phyloP scores from a whole-genome alignment of 2,797 vertebrate genomes.

The Anolis apletophallus region DNA sequence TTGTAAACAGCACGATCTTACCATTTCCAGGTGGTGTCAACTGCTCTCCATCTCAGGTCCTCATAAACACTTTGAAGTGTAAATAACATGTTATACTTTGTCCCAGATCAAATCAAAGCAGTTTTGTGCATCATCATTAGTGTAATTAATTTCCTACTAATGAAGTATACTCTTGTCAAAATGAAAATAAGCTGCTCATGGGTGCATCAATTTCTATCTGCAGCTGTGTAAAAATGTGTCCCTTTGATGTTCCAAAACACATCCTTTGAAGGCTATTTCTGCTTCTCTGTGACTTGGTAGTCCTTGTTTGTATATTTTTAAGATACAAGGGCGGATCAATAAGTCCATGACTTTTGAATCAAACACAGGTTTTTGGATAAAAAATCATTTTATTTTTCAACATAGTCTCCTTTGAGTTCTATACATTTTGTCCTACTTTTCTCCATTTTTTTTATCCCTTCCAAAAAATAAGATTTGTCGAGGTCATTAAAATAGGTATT shows the following conservation, averaged over 20 bases:
- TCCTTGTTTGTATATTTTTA: conserved; percentile 24
- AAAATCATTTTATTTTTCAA: no score
- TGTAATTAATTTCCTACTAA: background rate
- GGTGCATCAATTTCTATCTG: background rate
- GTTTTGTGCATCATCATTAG: background rate
- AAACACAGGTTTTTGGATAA: no score
- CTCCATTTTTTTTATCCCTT: no score
- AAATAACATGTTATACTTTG: background rate
- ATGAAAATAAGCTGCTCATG: background rate
- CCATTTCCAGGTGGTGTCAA: rapidly evolving
- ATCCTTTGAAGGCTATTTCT: conserved; percentile 11
- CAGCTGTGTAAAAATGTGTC: conserved; percentile 38
- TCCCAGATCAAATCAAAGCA: background rate
- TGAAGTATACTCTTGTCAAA: background rate
- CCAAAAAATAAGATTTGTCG: no score
- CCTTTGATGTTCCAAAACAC: conserved; percentile 19
- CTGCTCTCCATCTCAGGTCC: background rate
- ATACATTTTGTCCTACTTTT: no score
- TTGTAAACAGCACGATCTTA: background rate
- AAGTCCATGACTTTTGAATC: no score
- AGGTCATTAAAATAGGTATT: no score
- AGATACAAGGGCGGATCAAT: no score
- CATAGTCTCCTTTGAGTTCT: no score
- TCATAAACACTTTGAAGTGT: background rate
- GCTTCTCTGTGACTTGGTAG: conserved; percentile 30